A percentile compares a stretch with the other conserved stretches of the same genome.
Conservation (phyloP, 2,888 invertebrate genomes). For the Dasysyrphus tricinctus region DNA sequence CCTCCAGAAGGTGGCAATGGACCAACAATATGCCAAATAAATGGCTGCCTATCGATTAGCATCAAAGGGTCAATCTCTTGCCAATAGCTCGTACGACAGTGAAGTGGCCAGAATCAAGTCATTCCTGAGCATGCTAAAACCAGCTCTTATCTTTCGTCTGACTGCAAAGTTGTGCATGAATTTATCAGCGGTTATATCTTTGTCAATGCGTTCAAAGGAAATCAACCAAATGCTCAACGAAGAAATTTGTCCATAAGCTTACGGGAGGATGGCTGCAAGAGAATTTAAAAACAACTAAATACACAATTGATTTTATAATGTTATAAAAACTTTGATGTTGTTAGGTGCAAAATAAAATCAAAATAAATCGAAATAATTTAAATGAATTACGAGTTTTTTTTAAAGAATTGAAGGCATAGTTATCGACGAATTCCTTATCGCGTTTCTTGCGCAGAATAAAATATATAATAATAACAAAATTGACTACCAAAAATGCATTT, state of each 20-base stretch:
- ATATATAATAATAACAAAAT: too few relatives aligned
- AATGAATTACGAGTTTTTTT: too few relatives aligned
- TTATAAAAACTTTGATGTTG: too few relatives aligned
- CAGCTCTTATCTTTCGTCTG: conserved; percentile 96
- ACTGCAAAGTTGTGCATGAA: conserved; percentile 99
- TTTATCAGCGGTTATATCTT: conserved; percentile 99
- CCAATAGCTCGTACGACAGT: conserved; percentile 95
- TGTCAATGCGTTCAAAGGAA: conserved; percentile 98
- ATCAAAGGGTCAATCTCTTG: conserved; percentile 98
- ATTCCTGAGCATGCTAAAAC: conserved; percentile 95
- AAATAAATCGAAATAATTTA: too few relatives aligned
- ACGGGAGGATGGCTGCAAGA: conserved; percentile 95
- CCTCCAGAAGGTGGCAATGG: too few relatives aligned
- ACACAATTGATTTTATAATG: conserved; percentile 63
- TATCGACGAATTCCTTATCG: too few relatives aligned
- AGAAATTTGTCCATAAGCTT: conserved; percentile 98
- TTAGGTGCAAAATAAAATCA: too few relatives aligned
- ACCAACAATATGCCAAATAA: too few relatives aligned
- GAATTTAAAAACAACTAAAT: conserved; percentile 58
- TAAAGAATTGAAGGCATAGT: too few relatives aligned
- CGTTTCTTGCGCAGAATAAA: too few relatives aligned
- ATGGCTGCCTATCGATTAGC: too few relatives aligned
- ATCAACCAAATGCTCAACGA: conserved; percentile 98
- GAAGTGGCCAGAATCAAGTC: conserved; percentile 95
- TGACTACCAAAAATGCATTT: too few relatives aligned